A percentile compares a stretch with the other conserved stretches of the same genome.
Conservation (phyloP, 2,888 invertebrate species). For the Pyrrhosoma nymphula region DNA sequence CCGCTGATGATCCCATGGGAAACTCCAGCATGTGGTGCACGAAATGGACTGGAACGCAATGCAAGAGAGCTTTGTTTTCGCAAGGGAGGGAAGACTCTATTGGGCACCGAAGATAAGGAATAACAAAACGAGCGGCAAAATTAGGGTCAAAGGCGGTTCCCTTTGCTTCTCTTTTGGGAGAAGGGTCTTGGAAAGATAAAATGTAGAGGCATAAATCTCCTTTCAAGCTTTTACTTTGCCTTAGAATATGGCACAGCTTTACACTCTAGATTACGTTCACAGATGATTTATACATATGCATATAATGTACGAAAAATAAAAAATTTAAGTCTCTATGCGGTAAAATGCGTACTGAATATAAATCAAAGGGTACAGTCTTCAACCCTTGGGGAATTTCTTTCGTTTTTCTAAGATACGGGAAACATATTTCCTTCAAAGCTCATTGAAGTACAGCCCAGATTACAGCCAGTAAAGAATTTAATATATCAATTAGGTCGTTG, state of each 20-base stretch:
- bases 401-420: too few relatives aligned
- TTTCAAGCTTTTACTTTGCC: not conserved
- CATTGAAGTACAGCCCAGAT: too few relatives aligned
- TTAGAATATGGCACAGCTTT: not conserved
- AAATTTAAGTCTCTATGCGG: too few relatives aligned
- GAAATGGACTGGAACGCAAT: conserved; percentile 20
- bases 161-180: conserved; percentile 37
- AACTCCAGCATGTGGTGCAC: conserved; percentile 39
- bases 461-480: too few relatives aligned
- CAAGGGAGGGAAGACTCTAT: not conserved
- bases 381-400: too few relatives aligned
- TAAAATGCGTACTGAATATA: too few relatives aligned
- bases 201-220: conserved; percentile 6
- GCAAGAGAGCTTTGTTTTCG: conserved; percentile 55
- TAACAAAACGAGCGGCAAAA: conserved; percentile 17
- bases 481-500: too few relatives aligned
- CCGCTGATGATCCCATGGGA: conserved; percentile 38
- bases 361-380: too few relatives aligned
- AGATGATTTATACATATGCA: too few relatives aligned
- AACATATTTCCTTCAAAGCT: too few relatives aligned
- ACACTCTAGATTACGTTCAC: not conserved
- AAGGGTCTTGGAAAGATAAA: conserved; percentile 25
- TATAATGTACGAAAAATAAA: not conserved
- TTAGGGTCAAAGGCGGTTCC: conserved; percentile 31
- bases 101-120: conserved; percentile 48